phyloP scores from a whole-genome alignment of 2,113 vertebrate genomes.

The Morone saxatilis region DNA sequence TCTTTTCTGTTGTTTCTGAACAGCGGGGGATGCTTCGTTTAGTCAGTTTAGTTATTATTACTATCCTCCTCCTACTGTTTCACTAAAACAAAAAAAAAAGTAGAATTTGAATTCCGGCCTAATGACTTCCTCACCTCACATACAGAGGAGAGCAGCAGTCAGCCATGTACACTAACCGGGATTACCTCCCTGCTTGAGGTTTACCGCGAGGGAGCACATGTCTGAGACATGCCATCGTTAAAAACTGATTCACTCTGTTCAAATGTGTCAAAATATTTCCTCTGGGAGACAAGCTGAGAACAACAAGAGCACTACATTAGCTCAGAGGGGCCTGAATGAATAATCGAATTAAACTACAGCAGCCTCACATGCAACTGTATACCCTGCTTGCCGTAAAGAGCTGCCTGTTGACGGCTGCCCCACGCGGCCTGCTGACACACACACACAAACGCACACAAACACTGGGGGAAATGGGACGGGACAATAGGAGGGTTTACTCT shows the following conservation, averaged over 20 bases:
- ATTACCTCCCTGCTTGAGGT: slow-evolving; percentile 39
- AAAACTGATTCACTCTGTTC: not conserved
- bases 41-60: slow-evolving; percentile 10
- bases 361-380: slow-evolving; percentile 64
- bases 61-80: not conserved
- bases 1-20: no score
- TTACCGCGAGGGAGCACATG: slow-evolving; percentile 12
- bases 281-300: not conserved
- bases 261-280: not conserved
- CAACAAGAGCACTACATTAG: not conserved
- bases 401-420: slow-evolving; percentile 47
- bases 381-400: slow-evolving; percentile 51
- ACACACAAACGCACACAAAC: slow-evolving; percentile 29
- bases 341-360: slow-evolving; percentile 50
- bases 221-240: slow-evolving; percentile 3
- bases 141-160: slow-evolving; percentile 24
- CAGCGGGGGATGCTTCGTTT: not conserved
- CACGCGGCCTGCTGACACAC: slow-evolving; percentile 65
- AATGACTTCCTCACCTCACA: slow-evolving; percentile 19
- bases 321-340: slow-evolving; percentile 36
- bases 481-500: slow-evolving; percentile 70
- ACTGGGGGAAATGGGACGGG: slow-evolving; percentile 28
- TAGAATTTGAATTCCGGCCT: slow-evolving; percentile 24
- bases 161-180: slow-evolving; percentile 22
- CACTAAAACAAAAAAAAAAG: not conserved